Base-by-base conservation (phyloP, 2,113 vertebrate species). In the Gavialis gangeticus region DNA sequence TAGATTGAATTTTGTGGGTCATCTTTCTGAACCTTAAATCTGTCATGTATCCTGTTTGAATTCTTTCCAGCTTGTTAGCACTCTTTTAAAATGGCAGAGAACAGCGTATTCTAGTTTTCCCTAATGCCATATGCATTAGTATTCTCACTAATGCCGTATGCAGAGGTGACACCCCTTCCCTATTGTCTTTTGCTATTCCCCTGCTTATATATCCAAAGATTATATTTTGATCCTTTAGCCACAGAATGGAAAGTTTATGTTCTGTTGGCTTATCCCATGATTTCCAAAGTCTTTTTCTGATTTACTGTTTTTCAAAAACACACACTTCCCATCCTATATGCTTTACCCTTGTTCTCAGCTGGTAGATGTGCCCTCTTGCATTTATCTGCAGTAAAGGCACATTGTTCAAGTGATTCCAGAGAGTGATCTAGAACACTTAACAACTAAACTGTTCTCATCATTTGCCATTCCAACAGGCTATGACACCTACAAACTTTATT, bases 51-150 rank as follows among this genome's bases (percentile, higher is more conserved):
- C 13, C 55, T 3, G 0, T 2, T 25, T 62, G 34, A 90, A 25
- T 27, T 12, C 15, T 6, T 3, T 12, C 24, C 28, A 13, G 5
- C 28, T 92, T 82, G 24, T 9, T 56, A 56, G 3, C 0, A 0
- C 15, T 56, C 82, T 22, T 80, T 13, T 63, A 62, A 28, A 75
- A 12, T 27, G 37, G 37, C 27, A 60, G 64, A 83, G 77, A 30
- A 37, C 5, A 37, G 37, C 8, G 37, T 37, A 37, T 37, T 37
- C 37, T 37, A 37, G 37, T 37, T 37, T 37, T 37, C 55, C 30
- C 10, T 11, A n/a, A 15, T n/a, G 12, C 25, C 10, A 8, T 16
- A 27, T 12, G 27, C 9, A 54, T 37, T 27, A 67, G n/a, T 18
- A 67, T 67, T 67, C n/a, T 67, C 55, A 46, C 10, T 11, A n/a